Evolutionary conservation across 2,113 vertebrate genomes (phyloP).

Genomic region (Psilopsiagon aurifrons): DNA sequence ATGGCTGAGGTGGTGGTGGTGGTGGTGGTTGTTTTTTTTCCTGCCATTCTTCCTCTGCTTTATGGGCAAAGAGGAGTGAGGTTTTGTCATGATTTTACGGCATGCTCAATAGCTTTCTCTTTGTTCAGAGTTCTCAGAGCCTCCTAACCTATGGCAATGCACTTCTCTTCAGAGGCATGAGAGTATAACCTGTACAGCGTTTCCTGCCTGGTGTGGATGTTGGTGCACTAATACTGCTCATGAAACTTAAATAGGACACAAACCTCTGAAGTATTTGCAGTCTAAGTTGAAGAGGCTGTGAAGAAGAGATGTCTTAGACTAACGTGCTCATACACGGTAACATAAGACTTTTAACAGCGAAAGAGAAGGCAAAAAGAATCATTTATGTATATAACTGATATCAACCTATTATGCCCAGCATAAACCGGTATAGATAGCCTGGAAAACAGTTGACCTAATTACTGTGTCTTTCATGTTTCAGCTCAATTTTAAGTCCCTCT

Average conservation of each 20-base stretch:
- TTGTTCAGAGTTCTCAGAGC: not conserved
- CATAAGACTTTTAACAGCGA: not conserved
- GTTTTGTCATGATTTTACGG: not conserved
- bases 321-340: accelerated
- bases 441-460: not conserved
- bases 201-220: not conserved
- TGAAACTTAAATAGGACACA: not conserved
- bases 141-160: not conserved
- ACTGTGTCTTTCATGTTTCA: not conserved
- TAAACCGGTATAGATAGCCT: not conserved
- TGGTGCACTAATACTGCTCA: not conserved
- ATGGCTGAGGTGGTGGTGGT: not conserved
- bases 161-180: not conserved
- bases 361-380: not conserved
- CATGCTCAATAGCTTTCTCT: not conserved
- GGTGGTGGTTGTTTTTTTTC: not conserved
- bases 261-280: not conserved
- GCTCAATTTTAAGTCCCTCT: not conserved
- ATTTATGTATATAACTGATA: not conserved
- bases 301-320: not conserved
- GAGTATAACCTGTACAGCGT: too few species aligned
- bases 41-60: not conserved
- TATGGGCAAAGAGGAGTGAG: not conserved
- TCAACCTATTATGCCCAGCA: not conserved
- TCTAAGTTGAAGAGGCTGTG: not conserved